Evolutionary conservation across 2,888 invertebrate species (phyloP), one percentile per base, ranked within the genome.

Genomic region (Caenorhabditis sp.): DNA sequence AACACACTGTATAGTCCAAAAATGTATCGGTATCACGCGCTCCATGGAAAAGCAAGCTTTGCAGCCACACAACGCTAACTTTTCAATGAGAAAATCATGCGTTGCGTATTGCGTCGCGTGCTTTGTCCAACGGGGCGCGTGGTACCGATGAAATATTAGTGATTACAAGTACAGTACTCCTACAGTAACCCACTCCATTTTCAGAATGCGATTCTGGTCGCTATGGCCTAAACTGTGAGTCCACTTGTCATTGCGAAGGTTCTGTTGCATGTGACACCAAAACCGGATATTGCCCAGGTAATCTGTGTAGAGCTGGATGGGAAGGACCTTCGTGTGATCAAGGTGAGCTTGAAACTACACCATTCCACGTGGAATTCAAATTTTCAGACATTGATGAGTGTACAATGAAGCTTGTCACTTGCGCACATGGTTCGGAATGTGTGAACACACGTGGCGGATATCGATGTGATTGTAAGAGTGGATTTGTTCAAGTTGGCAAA

Each of bases 321-420:
- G 77, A 65, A 20, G 87, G 87, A 25, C 56, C 50, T 20, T 71
- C 75, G 43, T 87, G 87, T 62, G 72, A 82, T 65, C 68, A 80
- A 58, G 84, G 83, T 83, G 36, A n/a, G n/a, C n/a, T n/a, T n/a
- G n/a, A n/a, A n/a, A n/a, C n/a, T n/a, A n/a, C n/a, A n/a, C n/a
- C n/a, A n/a, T n/a, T n/a, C n/a, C n/a, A n/a, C n/a, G n/a, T 58
- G 20, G 1, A 26, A 36, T 36, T 36, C 53, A n/a, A 49, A 7
- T 31, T 31, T 10, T 31, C 10, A 60, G 94, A 94, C 90, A 94
- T 96, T 89, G 93, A 97, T 90, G 96, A 97, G 91, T 97, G 96
- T 89, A 92, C 59, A n/a, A 60, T 70, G 52, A 75, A 66, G 7
- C 21, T 71, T n/a, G 74, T 83, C 86, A 92, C 92, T 62, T 95